Base-by-base conservation (phyloP, 2,113 vertebrate species). In the Cygnus atratus region DNA sequence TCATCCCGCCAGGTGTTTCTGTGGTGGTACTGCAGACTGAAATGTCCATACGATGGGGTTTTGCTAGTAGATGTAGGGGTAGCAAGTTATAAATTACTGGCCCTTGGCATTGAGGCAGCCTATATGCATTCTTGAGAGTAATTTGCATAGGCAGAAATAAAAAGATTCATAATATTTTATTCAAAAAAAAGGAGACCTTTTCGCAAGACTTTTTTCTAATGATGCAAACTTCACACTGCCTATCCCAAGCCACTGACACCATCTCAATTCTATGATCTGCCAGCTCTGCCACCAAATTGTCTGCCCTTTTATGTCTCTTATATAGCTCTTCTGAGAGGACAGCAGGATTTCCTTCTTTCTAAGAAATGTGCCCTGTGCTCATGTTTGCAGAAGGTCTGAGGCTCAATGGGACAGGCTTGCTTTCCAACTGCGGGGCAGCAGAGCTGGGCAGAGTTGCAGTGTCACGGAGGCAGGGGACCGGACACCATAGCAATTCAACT, bases 361-460 rank as follows among this genome's bases (percentile, higher is more conserved):
- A 7, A 74, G 78, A 58, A 68, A n/a, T 28, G 24, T 19, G 5
- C 6, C 25, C 3, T 12, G 41, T 58, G 22, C 33, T 14, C 25
- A 41, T 33, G 18, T 37, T 35, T 62, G 37, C 44, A 37, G 66
- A 50, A 73, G 67, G 58, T 33, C 48, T 39, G 78, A 50, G 66
- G 24, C 57, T 83, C 33, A 17, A 10, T 11, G 46, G 25, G 46
- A 31, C 41, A n/a, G 35, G 35, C 33, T 87, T 31, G 8, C 7
- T 15, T 17, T 61, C 62, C 8, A 37, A 17, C 11, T 1, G 0
- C 29, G 35, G 33, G 41, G 15, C 3, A 0, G 14, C 43, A 50
- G 28, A 57, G 13, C 8, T 6, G 19, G 22, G 16, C 57, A 35
- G 11, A 29, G 54, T 26, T 50, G 31, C 58, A 43, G 46, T 61